Evolutionary conservation across 1,140 invertebrate genomes (phyloP), one percentile per base, ranked within the genome.

Genomic region (Hydropsyche tenuis): DNA sequence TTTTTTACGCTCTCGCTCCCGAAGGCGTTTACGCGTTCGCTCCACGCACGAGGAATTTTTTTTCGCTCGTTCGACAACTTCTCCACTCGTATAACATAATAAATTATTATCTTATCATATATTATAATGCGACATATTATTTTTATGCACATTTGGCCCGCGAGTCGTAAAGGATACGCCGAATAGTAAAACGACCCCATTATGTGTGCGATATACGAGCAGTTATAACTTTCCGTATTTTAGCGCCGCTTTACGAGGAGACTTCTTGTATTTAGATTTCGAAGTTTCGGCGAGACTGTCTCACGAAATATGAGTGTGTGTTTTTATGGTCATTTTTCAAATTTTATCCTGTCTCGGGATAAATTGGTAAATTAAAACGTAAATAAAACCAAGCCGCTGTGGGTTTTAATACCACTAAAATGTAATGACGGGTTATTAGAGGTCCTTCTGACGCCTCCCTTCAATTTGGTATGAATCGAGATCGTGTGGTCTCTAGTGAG

Each of bases 361-460:
- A 9, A 37, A 37, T 37, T 37, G 30, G 9, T 37, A 37, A 37
- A 37, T 37, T 37, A 37, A 37, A 37, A 37, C 30, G 30, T 37
- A 9, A 37, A 37, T 37, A 37, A 37, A 37, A 37, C 30, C 3
- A 37, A 37, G 30, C 30, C 9, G 30, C 30, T 37, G 30, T 37
- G 30, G 66, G 27, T 69, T 53, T 69, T 46, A 69, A 69, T 69
- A 45, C 30, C 66, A 51, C 66, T 69, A 69, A 69, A 69, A 69
- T 46, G 45, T 69, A 69, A 69, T 69, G 45, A 69, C 66, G 45
- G 16, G 66, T 43, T 69, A 69, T 69, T 69, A 69, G 66, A 69
- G 66, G 43, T 42, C 45, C 27, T 42, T 25, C 23, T 68, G 64
- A 68, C 64, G 64, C 64, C 64, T 48, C 18, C 42, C 11, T 25